Evolutionary conservation across 2,797 vertebrate species (phyloP), one percentile per base, ranked within the genome.

Genomic region (Taenioides sp.): DNA sequence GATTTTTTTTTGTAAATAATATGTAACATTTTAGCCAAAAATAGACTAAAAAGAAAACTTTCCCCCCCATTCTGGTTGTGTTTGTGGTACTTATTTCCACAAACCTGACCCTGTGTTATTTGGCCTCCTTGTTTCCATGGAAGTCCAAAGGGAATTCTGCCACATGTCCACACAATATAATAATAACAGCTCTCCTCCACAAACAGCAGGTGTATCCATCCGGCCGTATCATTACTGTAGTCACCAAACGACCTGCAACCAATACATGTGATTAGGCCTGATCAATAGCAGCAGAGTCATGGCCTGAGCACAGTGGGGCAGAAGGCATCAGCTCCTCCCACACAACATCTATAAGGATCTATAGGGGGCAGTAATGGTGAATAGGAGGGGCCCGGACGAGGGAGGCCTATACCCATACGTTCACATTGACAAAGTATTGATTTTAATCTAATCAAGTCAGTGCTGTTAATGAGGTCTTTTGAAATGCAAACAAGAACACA

Each of bases 191-290:
- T 79, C 62, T 31, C 67, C 77, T 70, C 64, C 10, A 60, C 84
- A 65, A 23, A 22, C 52, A 71, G 55, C 90, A 91, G 90, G 91
- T 90, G 90, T 84, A 50, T 50, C 47, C 22, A 50, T 17, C 47
- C n/a, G 69, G 69, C 55, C 20, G 43, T 83, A 77, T 87, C 77
- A 65, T 77, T 74, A 73, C 72, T 54, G 67, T 73, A 66, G 58
- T 83, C 73, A 28, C 70, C 67, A 72, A 86, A 87, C 40, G 70
- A 85, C 76, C 86, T 78, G 74, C 84, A 81, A 86, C 79, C 77
- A 77, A 80, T 77, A 82, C 75, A 43, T 7, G 77, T 60, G 71
- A 84, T 87, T 80, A 81, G 70, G 65, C 47, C 47, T 70, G 80
- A 88, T 90, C 88, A 92, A 89, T 90, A 80, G 73, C 72, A 37